Percentiles rank a stretch among this genome's conserved stretches.
phyloP scores from a whole-genome alignment of 2,113 vertebrate genomes.

The Stomatorhinus ivindoensis region DNA sequence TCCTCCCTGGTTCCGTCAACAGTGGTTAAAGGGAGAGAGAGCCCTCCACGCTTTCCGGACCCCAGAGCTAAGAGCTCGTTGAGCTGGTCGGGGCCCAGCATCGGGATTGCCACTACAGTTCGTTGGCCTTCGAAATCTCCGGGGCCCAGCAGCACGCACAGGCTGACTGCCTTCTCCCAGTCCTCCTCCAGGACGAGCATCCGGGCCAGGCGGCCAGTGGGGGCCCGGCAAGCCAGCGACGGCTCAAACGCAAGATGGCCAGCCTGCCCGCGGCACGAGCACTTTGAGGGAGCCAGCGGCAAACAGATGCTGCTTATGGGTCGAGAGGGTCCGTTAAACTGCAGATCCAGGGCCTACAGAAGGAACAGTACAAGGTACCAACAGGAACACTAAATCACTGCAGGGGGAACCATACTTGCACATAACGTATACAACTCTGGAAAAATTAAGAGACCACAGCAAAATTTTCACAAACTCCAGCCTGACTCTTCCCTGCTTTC shows the following conservation, averaged over 20 bases:
- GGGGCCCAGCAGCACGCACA: slow-evolving; percentile 44
- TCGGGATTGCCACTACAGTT: slow-evolving; percentile 47
- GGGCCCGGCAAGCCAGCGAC: slow-evolving; percentile 36
- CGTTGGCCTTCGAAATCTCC: slow-evolving; percentile 30
- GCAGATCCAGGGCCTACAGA: slow-evolving; percentile 37
- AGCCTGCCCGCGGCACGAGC: slow-evolving; percentile 44
- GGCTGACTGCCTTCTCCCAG: slow-evolving; percentile 46
- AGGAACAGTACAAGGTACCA: background rate
- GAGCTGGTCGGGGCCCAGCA: slow-evolving; percentile 27
- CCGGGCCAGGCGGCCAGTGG: slow-evolving; percentile 34
- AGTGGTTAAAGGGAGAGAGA: slow-evolving; percentile 53
- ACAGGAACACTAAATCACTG: background rate
- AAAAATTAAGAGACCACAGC: background rate
- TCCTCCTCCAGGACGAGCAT: slow-evolving; percentile 31
- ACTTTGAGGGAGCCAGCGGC: slow-evolving; percentile 51
- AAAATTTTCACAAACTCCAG: background rate
- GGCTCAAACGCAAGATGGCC: slow-evolving; percentile 29
- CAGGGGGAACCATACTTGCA: background rate
- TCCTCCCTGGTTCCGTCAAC: slow-evolving; percentile 63
- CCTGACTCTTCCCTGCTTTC: background rate
- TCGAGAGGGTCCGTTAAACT: slow-evolving; percentile 31
- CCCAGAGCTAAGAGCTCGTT: slow-evolving; percentile 32
- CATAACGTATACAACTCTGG: background rate
- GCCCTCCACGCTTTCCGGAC: slow-evolving; percentile 25
- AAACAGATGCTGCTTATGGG: slow-evolving; percentile 52